phyloP scores from a whole-genome alignment of 1,140 invertebrate genomes.

The Stenopsyche tienmushanensis region DNA sequence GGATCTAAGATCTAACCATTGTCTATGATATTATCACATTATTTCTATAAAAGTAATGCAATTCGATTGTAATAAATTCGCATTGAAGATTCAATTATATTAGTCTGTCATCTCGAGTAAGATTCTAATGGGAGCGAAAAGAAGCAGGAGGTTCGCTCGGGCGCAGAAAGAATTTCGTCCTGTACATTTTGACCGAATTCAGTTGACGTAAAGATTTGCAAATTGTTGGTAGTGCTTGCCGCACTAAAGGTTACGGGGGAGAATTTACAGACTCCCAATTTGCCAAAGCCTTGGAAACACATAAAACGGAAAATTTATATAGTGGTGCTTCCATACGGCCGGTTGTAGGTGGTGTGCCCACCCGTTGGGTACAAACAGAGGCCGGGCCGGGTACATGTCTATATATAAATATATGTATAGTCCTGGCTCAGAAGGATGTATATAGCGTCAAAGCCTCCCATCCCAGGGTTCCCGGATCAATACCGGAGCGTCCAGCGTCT shows the following conservation, averaged over 20 bases:
- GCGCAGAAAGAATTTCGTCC: too few relatives aligned
- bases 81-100: too few relatives aligned
- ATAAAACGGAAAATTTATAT: constrained; percentile 27
- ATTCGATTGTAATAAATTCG: too few relatives aligned
- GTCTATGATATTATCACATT: too few relatives aligned
- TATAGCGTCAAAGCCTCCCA: constrained; percentile 20
- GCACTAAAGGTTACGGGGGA: not conserved
- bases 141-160: too few relatives aligned
- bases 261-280: not conserved
- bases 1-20: too few relatives aligned
- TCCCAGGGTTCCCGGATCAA: constrained; percentile 29
- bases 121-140: too few relatives aligned
- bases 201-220: too few relatives aligned
- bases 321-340: constrained; percentile 8
- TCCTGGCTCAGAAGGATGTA: constrained; percentile 6
- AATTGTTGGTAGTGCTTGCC: too few relatives aligned
- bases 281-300: constrained; percentile 6
- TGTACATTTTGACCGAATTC: too few relatives aligned
- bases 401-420: not conserved
- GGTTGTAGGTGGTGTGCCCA: not conserved
- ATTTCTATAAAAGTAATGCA: too few relatives aligned
- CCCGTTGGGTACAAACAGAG: not conserved
- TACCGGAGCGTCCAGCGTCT: constrained; percentile 35
- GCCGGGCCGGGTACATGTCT: not conserved
- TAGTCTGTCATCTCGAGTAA: too few relatives aligned